Evolutionary conservation across 2,888 invertebrate genomes (phyloP), one percentile per base, ranked within the genome.

Genomic region (Romanomermis culicivorax): DNA sequence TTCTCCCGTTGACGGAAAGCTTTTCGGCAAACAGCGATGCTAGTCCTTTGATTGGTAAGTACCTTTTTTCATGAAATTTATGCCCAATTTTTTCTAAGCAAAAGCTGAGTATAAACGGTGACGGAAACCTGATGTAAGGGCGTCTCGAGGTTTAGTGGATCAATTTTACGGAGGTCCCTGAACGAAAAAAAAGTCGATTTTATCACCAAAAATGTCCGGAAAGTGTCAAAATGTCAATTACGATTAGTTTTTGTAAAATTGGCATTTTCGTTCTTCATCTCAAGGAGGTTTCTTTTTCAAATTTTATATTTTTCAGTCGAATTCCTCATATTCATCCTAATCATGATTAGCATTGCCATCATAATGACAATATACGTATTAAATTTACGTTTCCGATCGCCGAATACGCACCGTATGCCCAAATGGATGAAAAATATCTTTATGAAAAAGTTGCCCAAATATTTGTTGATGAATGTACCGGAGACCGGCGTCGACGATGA

Each of bases 21-120:
- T 95, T 97, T 72, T 95, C 95, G 57, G 93, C 95, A 59, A 97
- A 95, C 23, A 91, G 91, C 55, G 29, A 95, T 68, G 93, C 71
- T 2, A 69, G 74, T 11, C 74, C 74, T 1, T 65, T 74, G 51
- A 72, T 74, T 43, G 74, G 74, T 24, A 49, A 45, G 47, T 45
- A 36, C n/a, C n/a, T n/a, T n/a, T n/a, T n/a, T n/a, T n/a, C n/a
- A n/a, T n/a, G n/a, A n/a, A n/a, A n/a, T n/a, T n/a, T n/a, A n/a
- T n/a, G n/a, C n/a, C n/a, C n/a, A n/a, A n/a, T n/a, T n/a, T n/a
- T n/a, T n/a, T n/a, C n/a, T n/a, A n/a, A n/a, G n/a, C n/a, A n/a
- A n/a, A n/a, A n/a, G n/a, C n/a, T n/a, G n/a, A n/a, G n/a, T n/a
- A n/a, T n/a, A n/a, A n/a, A n/a, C n/a, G n/a, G n/a, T n/a, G n/a